phyloP scores from a whole-genome alignment of 2,113 vertebrate species.

The Rhizomys pruinosus region DNA sequence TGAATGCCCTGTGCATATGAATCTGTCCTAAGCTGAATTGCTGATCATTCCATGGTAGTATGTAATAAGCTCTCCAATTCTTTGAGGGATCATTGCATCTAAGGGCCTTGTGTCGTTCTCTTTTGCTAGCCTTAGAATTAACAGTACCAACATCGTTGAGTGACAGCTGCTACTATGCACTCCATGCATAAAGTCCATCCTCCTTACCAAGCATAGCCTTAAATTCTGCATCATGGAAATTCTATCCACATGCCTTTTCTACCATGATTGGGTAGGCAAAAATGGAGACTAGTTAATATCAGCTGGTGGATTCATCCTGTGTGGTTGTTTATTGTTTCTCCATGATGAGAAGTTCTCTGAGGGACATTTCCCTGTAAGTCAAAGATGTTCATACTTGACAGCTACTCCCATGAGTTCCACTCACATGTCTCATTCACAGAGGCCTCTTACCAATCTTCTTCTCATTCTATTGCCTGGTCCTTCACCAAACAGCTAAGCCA shows the following conservation, averaged over 20 bases:
- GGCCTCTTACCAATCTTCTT: background rate
- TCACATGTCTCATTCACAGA: background rate
- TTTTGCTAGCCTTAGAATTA: background rate
- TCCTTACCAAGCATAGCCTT: background rate
- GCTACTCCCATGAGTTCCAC: background rate
- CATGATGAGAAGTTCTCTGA: background rate
- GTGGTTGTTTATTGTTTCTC: slow-evolving; percentile 18
- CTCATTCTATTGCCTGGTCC: background rate
- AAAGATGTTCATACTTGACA: background rate
- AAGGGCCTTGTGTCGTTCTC: background rate
- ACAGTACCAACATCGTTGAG: background rate
- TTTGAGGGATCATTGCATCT: background rate
- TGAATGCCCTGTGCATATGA: too few species aligned
- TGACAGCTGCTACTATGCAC: background rate
- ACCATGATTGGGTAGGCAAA: background rate
- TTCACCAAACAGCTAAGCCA: background rate
- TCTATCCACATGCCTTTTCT: background rate
- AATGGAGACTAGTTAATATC: background rate
- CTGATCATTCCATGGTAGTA: too few species aligned
- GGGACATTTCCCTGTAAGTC: background rate
- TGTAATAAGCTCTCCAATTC: too few species aligned
- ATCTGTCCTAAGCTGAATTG: too few species aligned
- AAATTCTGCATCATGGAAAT: background rate
- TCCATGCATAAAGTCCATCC: background rate
- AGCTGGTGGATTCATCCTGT: background rate